Evolutionary conservation across 2,797 vertebrate genomes (phyloP).

Genomic region (Trematomus bernacchii): DNA sequence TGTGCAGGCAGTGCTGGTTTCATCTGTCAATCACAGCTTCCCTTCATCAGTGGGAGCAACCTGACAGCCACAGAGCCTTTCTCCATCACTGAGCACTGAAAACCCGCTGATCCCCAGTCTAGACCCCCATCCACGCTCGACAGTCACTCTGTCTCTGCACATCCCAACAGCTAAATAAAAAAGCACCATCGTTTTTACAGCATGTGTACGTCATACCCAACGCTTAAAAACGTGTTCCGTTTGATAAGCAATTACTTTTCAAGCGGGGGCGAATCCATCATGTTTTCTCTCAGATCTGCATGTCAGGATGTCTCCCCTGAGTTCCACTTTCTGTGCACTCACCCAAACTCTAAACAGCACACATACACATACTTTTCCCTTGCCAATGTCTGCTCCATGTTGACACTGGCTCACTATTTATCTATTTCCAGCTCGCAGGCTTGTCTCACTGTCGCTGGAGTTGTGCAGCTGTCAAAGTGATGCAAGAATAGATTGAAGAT

Average conservation of each 20-base stretch:
- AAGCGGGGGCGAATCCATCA: conserved; percentile 38
- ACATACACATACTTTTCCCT: conserved; percentile 43
- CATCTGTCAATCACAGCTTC: conserved; percentile 76
- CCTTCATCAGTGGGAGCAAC: conserved; percentile 66
- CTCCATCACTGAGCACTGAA: conserved; percentile 77
- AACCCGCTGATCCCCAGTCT: conserved; percentile 73
- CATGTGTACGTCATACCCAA: conserved; percentile 34
- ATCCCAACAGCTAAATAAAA: conserved; percentile 33
- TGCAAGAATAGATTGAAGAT: conserved; percentile 72
- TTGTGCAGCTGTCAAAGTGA: conserved; percentile 74
- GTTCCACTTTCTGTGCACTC: conserved; percentile 54
- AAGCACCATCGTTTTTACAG: conserved; percentile 29
- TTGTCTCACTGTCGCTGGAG: conserved; percentile 69
- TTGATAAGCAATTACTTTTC: conserved; percentile 55
- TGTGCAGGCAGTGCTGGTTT: conserved; percentile 51
- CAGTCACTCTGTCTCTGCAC: conserved; percentile 39
- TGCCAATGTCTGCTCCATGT: conserved; percentile 62
- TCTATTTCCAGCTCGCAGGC: conserved; percentile 73
- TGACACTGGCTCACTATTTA: conserved; percentile 69
- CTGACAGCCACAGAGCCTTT: conserved; percentile 76
- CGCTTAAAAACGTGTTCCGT: conserved; percentile 24
- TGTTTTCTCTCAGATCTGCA: conserved; percentile 46
- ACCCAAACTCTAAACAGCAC: conserved; percentile 56
- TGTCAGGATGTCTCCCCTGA: conserved; percentile 45
- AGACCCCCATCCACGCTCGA: conserved; percentile 55